Percentiles rank a stretch among this genome's conserved stretches.
These are phyloP conservation scores for Isurus oxyrinchus DNA, from an alignment of 2,113 vertebrate genomes.

Conservation along the genomic window DNA sequence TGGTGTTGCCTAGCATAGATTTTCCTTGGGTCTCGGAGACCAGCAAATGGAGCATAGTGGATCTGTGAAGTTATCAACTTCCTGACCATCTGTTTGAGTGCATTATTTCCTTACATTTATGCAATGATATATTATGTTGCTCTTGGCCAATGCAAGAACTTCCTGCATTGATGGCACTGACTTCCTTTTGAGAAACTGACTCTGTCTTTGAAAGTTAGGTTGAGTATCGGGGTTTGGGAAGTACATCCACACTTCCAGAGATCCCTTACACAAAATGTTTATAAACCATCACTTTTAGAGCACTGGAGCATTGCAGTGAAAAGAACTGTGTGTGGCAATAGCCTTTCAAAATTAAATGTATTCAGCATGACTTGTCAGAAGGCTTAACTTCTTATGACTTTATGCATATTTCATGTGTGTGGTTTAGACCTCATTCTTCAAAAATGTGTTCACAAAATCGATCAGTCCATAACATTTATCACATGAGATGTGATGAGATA, in stretches of 20 bases:
- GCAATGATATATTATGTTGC: not conserved
- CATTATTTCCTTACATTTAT: not conserved
- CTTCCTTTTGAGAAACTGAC: not conserved
- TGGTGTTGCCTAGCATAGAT: not conserved
- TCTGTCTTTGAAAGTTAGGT: not conserved
- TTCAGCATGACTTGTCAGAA: not conserved
- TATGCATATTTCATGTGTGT: not conserved
- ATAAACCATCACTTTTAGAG: not conserved
- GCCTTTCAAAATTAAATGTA: not conserved
- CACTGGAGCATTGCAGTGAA: not conserved
- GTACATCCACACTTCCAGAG: not conserved
- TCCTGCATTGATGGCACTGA: not conserved
- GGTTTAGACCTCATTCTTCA: not conserved
- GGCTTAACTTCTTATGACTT: not conserved
- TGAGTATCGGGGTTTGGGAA: not conserved
- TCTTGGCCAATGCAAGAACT: not conserved
- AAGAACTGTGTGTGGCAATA: not conserved
- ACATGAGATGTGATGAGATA: not conserved
- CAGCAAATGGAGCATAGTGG: not conserved
- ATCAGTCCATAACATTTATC: not conserved
- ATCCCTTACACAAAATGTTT: not conserved
- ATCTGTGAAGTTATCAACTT: not conserved
- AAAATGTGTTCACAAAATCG: not conserved
- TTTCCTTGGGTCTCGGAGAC: not conserved
- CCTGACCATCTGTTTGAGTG: not conserved